phyloP scores from a whole-genome alignment of 2,797 vertebrate species.

The Megaceryle alcyon region DNA sequence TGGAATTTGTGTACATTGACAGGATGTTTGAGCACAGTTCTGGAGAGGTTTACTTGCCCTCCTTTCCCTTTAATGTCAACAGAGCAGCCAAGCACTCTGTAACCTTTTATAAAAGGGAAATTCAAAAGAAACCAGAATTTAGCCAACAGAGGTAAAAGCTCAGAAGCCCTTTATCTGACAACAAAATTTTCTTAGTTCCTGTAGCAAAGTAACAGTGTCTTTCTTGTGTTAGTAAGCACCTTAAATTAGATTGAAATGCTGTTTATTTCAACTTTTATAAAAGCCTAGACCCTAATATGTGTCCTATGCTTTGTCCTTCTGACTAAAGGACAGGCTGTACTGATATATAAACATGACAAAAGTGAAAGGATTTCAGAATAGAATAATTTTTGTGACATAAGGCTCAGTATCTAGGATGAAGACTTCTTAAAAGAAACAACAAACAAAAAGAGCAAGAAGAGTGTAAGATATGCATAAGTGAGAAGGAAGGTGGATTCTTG shows the following conservation, averaged over 20 bases:
- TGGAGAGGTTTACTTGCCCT: neutral
- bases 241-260: neutral
- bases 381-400: neutral
- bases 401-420: neutral
- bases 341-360: neutral
- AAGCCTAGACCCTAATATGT: neutral
- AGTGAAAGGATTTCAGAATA: neutral
- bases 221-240: neutral
- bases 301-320: neutral
- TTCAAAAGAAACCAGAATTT: conserved; percentile 9
- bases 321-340: neutral
- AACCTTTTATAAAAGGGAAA: neutral
- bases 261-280: neutral
- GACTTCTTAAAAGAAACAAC: neutral
- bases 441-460: neutral
- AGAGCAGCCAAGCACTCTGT: neutral
- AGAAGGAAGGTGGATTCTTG: neutral
- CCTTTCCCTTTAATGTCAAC: neutral
- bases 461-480: neutral
- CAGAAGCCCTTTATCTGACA: neutral
- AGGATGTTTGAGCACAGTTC: neutral
- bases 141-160: neutral
- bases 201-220: neutral
- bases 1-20: neutral
- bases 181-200: neutral